A percentile compares a stretch with the other conserved stretches of the same genome.
Evolutionary conservation across 2,888 invertebrate genomes (phyloP).

Genomic region (Thereva unica): DNA sequence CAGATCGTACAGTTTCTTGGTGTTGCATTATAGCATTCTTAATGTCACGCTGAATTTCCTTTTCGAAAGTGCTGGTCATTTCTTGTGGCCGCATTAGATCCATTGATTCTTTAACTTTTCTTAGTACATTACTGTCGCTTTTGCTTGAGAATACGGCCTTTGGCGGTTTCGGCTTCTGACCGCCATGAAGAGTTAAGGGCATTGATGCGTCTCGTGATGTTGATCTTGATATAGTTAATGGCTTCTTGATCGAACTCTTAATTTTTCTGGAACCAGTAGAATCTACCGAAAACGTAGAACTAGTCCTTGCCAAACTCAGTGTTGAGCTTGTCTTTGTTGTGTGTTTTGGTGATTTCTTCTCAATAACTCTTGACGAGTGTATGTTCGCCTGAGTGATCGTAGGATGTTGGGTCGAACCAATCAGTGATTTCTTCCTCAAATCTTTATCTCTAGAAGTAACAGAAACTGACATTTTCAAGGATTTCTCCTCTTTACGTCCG

Average conservation of each 20-base stretch:
- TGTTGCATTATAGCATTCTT: conserved; percentile 62
- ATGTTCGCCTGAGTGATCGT: conserved; percentile 41
- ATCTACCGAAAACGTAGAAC: conserved; percentile 57
- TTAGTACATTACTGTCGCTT: conserved; percentile 48
- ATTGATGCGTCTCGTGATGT: conserved; percentile 37
- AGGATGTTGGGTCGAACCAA: conserved; percentile 42
- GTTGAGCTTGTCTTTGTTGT: conserved; percentile 50
- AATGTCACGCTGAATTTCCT: conserved; percentile 31
- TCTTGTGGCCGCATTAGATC: conserved; percentile 13
- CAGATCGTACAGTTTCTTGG: conserved; percentile 64
- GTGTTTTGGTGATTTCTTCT: conserved; percentile 35
- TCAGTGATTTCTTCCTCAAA: conserved; percentile 13
- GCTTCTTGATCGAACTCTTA: conserved; percentile 43
- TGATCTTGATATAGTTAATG: conserved; percentile 43
- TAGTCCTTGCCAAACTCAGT: conserved; percentile 54
- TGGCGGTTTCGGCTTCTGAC: conserved; percentile 34
- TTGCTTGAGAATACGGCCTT: conserved; percentile 46
- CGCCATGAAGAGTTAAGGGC: conserved; percentile 40
- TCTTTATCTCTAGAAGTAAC: conserved; percentile 23
- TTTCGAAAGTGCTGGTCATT: conserved; percentile 21
- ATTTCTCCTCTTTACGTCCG: conserved; percentile 37
- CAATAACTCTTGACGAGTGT: conserved; percentile 36
- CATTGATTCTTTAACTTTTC: conserved; percentile 44
- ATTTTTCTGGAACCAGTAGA: conserved; percentile 49
- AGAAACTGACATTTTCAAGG: conserved; percentile 34